Base-by-base conservation (phyloP, 1,140 invertebrate species). In the Eciton burchellii region DNA sequence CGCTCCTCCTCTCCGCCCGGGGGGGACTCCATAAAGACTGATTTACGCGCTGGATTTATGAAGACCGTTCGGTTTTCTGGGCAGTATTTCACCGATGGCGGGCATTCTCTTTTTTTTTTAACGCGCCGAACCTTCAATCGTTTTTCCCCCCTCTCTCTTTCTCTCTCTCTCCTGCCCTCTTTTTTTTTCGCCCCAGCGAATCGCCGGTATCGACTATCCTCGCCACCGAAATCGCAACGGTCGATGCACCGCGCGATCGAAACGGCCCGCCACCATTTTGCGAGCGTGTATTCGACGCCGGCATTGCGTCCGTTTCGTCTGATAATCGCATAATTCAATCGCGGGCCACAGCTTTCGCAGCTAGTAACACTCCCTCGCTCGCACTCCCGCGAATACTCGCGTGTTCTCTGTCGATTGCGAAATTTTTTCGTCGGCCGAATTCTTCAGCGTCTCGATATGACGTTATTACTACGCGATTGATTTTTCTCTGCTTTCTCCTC, bases 31-130 rank as follows among this genome's bases (percentile, higher is more conserved):
- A 92, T 93, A 92, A 93, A 92, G 90, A 90, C 90, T 93, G 92
- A 92, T 92, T 93, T 93, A 93, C 91, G 91, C 86, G 84, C 81
- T 66, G 89, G 89, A 93, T 93, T 93, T 93, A 93, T 92, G 91
- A 92, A 92, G 91, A 91, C 89, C 87, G 91, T 92, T 92, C 85
- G 91, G 88, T 92, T 92, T 91, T 92, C 91, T 91, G 54, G 72
- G 82, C 87, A 88, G 88, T 92, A 92, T 92, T 93, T 92, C 90
- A 92, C 89, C 87, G 79, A 84, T 83, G 72, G 56, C 82, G 49
- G 8, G 29, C 12, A n/a, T n/a, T n/a, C n/a, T 81, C 73, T 66
- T 47, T 85, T 76, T 81, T 85, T 88, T 83, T 82, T 84, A 83
- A 63, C 62, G 63, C 45, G 73, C 45, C 56, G 24, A 43, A 63